Evolutionary conservation across 2,888 invertebrate species (phyloP).

Genomic region (Eilema griseolum): DNA sequence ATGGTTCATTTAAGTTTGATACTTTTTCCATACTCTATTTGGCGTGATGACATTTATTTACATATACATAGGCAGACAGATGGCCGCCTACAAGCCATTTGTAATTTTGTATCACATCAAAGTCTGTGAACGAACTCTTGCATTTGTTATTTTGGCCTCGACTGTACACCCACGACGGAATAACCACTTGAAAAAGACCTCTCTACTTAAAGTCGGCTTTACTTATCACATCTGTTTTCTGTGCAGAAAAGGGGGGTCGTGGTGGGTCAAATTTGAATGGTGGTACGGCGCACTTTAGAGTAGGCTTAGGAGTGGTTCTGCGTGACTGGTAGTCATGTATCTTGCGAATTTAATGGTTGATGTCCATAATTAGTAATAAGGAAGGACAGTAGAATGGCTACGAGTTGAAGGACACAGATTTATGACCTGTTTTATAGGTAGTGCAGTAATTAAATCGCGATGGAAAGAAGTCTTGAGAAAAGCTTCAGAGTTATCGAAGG

Average conservation of each 20-base stretch:
- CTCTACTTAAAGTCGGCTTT: slow-evolving; percentile 37
- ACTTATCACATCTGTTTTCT: slow-evolving; percentile 29
- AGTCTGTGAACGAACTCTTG: slow-evolving; percentile 51
- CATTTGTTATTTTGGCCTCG: slow-evolving; percentile 71
- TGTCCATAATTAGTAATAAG: slow-evolving; percentile 66
- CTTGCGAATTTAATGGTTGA: slow-evolving; percentile 57
- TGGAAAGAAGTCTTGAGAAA: slow-evolving; percentile 5
- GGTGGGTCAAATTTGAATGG: slow-evolving; percentile 47
- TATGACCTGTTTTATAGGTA: slow-evolving; percentile 45
- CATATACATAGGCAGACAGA: slow-evolving; percentile 53
- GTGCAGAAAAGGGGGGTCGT: slow-evolving; percentile 28
- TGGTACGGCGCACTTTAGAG: slow-evolving; percentile 35
- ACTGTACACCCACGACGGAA: slow-evolving; percentile 72
- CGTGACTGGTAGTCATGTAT: slow-evolving; percentile 71
- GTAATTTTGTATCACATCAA: slow-evolving; percentile 47
- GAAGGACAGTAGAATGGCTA: slow-evolving; percentile 57
- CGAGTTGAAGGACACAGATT: slow-evolving; percentile 61
- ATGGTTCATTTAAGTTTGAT: slow-evolving; percentile 45
- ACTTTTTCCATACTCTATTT: slow-evolving; percentile 51
- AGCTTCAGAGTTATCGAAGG: slow-evolving; percentile 1
- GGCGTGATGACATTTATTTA: slow-evolving; percentile 58
- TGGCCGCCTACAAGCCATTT: slow-evolving; percentile 62
- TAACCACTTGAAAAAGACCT: slow-evolving; percentile 56
- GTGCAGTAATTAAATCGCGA: slow-evolving; percentile 36
- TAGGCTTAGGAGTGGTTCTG: slow-evolving; percentile 62